Conservation (phyloP, 2,113 vertebrate genomes). For the Callopanchax toddi region DNA sequence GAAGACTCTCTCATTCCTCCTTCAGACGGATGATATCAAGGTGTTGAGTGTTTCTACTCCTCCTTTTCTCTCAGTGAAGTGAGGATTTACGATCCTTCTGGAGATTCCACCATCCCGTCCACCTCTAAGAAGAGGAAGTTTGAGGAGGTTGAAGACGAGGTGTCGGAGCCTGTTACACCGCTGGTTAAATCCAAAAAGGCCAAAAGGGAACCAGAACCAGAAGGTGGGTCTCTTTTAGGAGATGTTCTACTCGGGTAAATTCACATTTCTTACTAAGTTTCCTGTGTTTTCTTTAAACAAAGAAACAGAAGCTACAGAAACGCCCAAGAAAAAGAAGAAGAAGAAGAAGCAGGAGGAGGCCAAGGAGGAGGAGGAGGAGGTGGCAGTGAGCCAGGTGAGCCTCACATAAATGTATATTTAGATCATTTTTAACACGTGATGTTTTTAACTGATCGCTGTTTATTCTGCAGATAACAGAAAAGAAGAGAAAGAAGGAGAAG, state of each 20-base stretch:
- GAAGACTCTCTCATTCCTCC: slow-evolving; percentile 7
- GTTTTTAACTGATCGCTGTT: neutral
- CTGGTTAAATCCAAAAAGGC: slow-evolving; percentile 82
- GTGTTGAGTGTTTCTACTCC: neutral
- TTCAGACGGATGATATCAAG: neutral
- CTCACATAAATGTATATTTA: neutral
- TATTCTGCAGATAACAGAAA: slow-evolving; percentile 84
- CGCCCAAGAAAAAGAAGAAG: slow-evolving; percentile 88
- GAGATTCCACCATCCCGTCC: slow-evolving; percentile 90
- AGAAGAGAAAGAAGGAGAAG: slow-evolving; percentile 87
- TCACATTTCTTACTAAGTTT: too few relatives aligned
- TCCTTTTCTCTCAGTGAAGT: slow-evolving; percentile 82
- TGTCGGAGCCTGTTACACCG: slow-evolving; percentile 59
- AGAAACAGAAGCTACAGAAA: slow-evolving; percentile 58
- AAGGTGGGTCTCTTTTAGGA: slow-evolving; percentile 46
- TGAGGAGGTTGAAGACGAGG: slow-evolving; percentile 84
- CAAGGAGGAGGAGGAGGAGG: slow-evolving; percentile 53
- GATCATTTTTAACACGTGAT: neutral
- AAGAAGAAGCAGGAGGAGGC: slow-evolving; percentile 77
- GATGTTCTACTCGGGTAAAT: slow-evolving; percentile 1
- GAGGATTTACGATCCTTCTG: slow-evolving; percentile 91
- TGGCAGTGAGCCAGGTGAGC: slow-evolving; percentile 59
- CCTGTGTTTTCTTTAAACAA: neutral
- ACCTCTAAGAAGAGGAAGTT: slow-evolving; percentile 92
- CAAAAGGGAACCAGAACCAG: slow-evolving; percentile 82